These are phyloP conservation scores for Heliconius hortense DNA, from an alignment of 2,888 invertebrate genomes.

Conservation along the genomic window DNA sequence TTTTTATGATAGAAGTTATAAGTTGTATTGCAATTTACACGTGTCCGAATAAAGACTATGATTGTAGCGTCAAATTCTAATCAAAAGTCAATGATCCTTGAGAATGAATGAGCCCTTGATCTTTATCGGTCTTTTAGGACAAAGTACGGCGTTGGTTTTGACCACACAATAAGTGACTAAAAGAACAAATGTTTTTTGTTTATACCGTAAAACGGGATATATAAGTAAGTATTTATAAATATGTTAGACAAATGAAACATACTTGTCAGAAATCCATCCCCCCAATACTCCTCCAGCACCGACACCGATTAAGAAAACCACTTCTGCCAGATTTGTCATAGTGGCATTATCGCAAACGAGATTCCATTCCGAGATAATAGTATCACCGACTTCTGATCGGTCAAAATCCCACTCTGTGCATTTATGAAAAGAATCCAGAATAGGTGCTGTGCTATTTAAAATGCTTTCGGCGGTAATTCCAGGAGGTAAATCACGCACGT, in stretches of 20 bases:
- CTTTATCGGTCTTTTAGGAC: not conserved
- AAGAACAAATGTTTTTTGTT: not conserved
- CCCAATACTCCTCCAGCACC: slow-evolving; percentile 90
- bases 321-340: slow-evolving; percentile 87
- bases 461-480: slow-evolving; percentile 66
- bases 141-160: not conserved
- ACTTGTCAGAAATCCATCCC: slow-evolving; percentile 89
- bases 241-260: slow-evolving; percentile 40
- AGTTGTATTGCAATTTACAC: not conserved
- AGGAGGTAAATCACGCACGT: slow-evolving; percentile 71
- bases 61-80: not conserved
- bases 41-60: not conserved
- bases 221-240: not conserved
- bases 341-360: slow-evolving; percentile 88
- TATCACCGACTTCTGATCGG: slow-evolving; percentile 81
- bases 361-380: slow-evolving; percentile 89
- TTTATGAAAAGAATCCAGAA: slow-evolving; percentile 65
- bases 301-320: slow-evolving; percentile 89
- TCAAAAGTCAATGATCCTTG: not conserved
- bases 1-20: not conserved
- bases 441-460: slow-evolving; percentile 65
- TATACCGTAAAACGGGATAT: not conserved
- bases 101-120: not conserved
- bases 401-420: slow-evolving; percentile 85
- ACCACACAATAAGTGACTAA: not conserved